A percentile compares a stretch with the other conserved stretches of the same genome.
Conservation (phyloP, 2,888 invertebrate species). For the Coremacera marginata region DNA sequence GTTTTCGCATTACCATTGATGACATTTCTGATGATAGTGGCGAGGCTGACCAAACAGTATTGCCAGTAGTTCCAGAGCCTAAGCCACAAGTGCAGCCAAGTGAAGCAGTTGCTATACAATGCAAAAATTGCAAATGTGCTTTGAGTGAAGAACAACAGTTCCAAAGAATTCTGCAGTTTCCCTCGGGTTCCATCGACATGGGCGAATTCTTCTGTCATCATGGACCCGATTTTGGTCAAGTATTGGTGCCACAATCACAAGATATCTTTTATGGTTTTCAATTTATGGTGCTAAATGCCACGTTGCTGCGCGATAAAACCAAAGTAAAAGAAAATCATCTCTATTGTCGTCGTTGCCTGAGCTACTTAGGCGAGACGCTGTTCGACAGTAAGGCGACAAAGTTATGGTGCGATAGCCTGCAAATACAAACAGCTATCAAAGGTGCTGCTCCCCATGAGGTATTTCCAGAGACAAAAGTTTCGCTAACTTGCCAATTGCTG, state of each 20-base stretch:
- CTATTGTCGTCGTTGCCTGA: slow-evolving; percentile 58
- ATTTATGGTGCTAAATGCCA: slow-evolving; percentile 55
- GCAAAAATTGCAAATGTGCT: slow-evolving; percentile 54
- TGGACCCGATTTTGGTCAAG: slow-evolving; percentile 51
- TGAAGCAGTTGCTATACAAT: slow-evolving; percentile 48
- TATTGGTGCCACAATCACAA: slow-evolving; percentile 53
- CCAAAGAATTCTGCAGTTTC: slow-evolving; percentile 60
- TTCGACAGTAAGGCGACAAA: slow-evolving; percentile 56
- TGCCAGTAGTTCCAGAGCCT: slow-evolving; percentile 38
- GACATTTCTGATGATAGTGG: slow-evolving; percentile 40
- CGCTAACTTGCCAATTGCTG: slow-evolving; percentile 53
- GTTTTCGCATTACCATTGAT: slow-evolving; percentile 60
- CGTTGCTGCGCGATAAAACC: slow-evolving; percentile 37
- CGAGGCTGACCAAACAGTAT: background rate
- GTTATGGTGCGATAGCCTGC: slow-evolving; percentile 61
- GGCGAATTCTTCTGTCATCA: slow-evolving; percentile 65
- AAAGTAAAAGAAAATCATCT: slow-evolving; percentile 52
- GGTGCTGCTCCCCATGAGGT: slow-evolving; percentile 45
- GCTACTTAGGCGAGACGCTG: slow-evolving; percentile 56
- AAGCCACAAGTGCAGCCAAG: slow-evolving; percentile 48
- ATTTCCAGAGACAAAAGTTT: background rate
- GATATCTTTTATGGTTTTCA: slow-evolving; percentile 64
- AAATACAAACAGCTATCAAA: slow-evolving; percentile 45
- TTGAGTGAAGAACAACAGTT: slow-evolving; percentile 44
- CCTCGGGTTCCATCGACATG: slow-evolving; percentile 62